A percentile compares a stretch with the other conserved stretches of the same genome.
phyloP scores from a whole-genome alignment of 2,113 vertebrate species.

The Carassius gibelio region DNA sequence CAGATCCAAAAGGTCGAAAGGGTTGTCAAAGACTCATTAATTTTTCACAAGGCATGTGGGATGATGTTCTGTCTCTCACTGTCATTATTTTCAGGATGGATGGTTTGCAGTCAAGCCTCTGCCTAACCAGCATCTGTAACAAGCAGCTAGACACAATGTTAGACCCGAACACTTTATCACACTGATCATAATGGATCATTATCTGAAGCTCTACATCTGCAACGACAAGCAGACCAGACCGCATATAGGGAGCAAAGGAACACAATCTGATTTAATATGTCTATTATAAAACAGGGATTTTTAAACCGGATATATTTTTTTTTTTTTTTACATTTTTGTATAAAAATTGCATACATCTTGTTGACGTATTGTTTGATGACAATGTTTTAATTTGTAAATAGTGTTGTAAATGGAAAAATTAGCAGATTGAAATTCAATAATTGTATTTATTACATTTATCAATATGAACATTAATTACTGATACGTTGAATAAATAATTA shows the following conservation, averaged over 20 bases:
- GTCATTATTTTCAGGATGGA: conserved; percentile 43
- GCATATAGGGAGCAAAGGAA: neutral
- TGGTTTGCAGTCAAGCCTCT: conserved; percentile 31
- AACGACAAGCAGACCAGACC: neutral
- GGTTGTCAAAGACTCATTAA: neutral
- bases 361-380: neutral
- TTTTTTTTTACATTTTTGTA: neutral
- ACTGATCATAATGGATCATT: conserved; percentile 19
- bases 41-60: neutral
- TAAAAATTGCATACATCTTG: neutral
- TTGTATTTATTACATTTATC: neutral
- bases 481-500: neutral
- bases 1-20: conserved; percentile 25
- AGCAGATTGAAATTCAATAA: neutral
- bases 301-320: neutral
- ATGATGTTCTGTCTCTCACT: conserved; percentile 21
- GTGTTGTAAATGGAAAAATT: neutral
- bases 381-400: neutral
- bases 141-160: conserved; percentile 7
- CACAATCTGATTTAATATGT: conserved; percentile 3
- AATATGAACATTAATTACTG: neutral
- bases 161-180: conserved; percentile 22
- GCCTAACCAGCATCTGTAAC: conserved; percentile 28
- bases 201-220: conserved; percentile 8
- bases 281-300: neutral